Base-by-base conservation (phyloP, 2,797 vertebrate genomes). In the Ibycter americanus region DNA sequence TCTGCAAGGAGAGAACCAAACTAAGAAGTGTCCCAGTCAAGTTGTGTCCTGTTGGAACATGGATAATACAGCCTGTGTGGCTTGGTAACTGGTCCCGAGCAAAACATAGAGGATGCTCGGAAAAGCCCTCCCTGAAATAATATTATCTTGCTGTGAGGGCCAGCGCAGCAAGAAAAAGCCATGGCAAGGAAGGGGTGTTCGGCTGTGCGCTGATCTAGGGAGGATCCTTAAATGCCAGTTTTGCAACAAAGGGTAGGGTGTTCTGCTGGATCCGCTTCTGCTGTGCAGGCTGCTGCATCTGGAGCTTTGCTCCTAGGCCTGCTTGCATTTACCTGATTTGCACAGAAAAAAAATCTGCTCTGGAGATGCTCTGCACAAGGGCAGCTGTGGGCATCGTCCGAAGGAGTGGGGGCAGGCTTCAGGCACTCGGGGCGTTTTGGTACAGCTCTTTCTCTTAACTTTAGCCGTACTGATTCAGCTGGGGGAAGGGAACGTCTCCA, bases 311-410 rank as follows among this genome's bases (percentile, higher is more conserved):
- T 55, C 34, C 36, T 11, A 40, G n/a, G n/a, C 51, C 68, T 59
- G 67, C 42, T 47, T 42, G 34, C 20, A 6, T 32, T 56, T 27
- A n/a, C 47, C 34, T 11, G 8, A 3, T 42, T 61, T 82, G 54
- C 16, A 19, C 17, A 6, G 61, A 40, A 42, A 29, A 27, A 2
- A 5, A 16, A 59, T 70, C 51, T 16, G 36, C 19, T 90, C n/a
- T 14, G 15, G 49, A 58, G 46, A 5, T 20, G 42, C 25, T 38
- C 74, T 4, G 6, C 51, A 11, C 15, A 36, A 6, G 14, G 47
- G 86, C 42, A 58, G 42, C 47, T 36, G 63, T 0, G 4, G 42
- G n/a, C 8, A 12, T 21, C 1, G 2, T 8, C 59, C 38, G 9
- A 4, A 18, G 44, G 62, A 52, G 62, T n/a, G 38, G 31, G 40